Percentiles rank a stretch among this genome's conserved stretches.
Evolutionary conservation across 1,140 invertebrate species (phyloP).

Genomic region (Microvelia longipes): DNA sequence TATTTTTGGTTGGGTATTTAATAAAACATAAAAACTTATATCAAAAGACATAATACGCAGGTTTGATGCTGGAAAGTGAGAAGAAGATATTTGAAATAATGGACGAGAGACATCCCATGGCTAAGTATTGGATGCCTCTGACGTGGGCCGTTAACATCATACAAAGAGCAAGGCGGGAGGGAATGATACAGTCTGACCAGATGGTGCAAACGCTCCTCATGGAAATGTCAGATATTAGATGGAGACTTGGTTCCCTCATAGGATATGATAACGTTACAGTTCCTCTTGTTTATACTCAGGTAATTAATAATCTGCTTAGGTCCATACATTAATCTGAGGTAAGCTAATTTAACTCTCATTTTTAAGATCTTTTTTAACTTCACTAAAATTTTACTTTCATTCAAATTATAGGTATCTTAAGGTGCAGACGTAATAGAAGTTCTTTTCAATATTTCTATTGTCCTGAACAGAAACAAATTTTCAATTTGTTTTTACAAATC

Average conservation of each 20-base stretch:
- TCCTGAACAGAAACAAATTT: too few relatives aligned
- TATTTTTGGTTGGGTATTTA: too few relatives aligned
- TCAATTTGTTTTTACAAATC: too few relatives aligned
- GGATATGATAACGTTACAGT: slow-evolving; percentile 95
- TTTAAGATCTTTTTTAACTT: slow-evolving; percentile 2
- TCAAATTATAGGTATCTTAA: too few relatives aligned
- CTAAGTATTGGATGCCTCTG: slow-evolving; percentile 83
- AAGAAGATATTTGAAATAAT: slow-evolving; percentile 76
- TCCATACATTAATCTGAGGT: background rate
- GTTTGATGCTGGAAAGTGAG: slow-evolving; percentile 78
- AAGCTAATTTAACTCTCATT: background rate
- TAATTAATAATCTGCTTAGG: slow-evolving; percentile 33
- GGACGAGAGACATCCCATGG: slow-evolving; percentile 66
- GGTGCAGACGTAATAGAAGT: too few relatives aligned
- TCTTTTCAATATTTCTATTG: too few relatives aligned
- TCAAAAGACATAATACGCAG: too few relatives aligned
- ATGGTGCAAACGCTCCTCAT: slow-evolving; percentile 70
- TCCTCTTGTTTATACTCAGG: slow-evolving; percentile 95
- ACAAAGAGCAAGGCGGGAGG: slow-evolving; percentile 64
- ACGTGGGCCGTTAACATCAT: slow-evolving; percentile 84
- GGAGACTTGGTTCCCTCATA: slow-evolving; percentile 60
- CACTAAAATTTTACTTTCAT: background rate
- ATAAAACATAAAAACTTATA: too few relatives aligned
- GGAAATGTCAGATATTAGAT: slow-evolving; percentile 66
- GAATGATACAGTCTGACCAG: slow-evolving; percentile 64